Evolutionary conservation across 2,797 vertebrate genomes (phyloP), one percentile per base, ranked within the genome.

Genomic region (Gallirallus australis): DNA sequence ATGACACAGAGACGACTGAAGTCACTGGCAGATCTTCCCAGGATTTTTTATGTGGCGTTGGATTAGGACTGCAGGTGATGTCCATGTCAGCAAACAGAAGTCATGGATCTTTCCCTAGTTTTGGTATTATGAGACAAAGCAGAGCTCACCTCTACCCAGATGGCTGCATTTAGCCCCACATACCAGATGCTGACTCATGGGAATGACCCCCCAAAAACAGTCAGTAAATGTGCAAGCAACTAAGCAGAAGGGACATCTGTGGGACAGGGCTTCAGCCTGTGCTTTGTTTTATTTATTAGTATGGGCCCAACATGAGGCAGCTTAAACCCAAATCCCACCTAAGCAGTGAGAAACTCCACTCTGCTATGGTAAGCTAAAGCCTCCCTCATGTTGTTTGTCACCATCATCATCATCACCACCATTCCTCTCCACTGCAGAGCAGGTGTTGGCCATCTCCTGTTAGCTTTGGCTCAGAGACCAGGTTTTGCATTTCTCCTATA

Each of bases 131-230:
- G 0, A 60, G 35, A 31, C 18, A 57, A 42, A 64, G 42, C 68
- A 35, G 35, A 76, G 50, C 14, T 71, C 35, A 13, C 35, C 23
- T 25, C 52, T 31, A 56, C 9, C 2, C n/a, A 37, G 10, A 6
- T 0, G 0, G 10, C 54, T 57, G 31, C 4, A 0, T 13, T 78
- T 12, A 59, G 47, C 25, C 15, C 5, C 15, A 5, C 0, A 0
- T 52, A 27, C 21, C 30, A 63, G 16, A 19, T 39, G 15, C 0
- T 86, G 30, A 14, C 12, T 59, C 4, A 0, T 5, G 19, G 24
- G 35, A 72, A 56, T 5, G 6, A 9, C 3, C 21, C 21, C 53
- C 60, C 16, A 50, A 82, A 91, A 20, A 5, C 24, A 15, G 8
- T 7, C 52, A 94, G 54, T 12, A 87, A 47, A 27, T 17, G 10